These are phyloP conservation scores for Luidia sarsii DNA, from an alignment of 53 echinoderm and acorn worm genomes.

Conservation along the genomic window DNA sequence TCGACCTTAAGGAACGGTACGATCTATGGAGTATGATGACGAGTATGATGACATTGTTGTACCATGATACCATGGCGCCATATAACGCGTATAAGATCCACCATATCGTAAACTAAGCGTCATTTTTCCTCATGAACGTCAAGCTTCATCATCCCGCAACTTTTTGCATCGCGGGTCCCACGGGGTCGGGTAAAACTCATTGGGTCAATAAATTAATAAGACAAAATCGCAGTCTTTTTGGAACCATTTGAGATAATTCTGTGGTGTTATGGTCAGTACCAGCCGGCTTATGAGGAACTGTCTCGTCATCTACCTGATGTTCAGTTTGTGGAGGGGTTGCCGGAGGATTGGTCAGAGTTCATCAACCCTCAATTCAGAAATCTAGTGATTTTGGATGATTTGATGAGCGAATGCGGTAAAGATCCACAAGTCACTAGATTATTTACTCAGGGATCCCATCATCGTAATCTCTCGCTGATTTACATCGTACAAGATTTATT, in stretches of 20 bases:
- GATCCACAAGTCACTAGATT: constrained; percentile 49
- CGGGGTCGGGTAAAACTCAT: constrained; percentile 47
- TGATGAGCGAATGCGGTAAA: constrained; percentile 55
- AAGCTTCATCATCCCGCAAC: constrained; percentile 43
- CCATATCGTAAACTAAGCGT: too few species aligned
- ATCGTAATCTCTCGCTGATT: constrained; percentile 50
- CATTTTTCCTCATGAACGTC: not conserved
- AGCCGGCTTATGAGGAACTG: constrained; percentile 40
- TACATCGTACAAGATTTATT: constrained; percentile 67
- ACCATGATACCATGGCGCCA: too few species aligned
- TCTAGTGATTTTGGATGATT: constrained; percentile 57
- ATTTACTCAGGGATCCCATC: constrained; percentile 63
- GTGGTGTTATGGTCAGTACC: constrained; percentile 70
- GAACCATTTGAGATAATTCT: constrained; percentile 49
- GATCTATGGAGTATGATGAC: too few species aligned
- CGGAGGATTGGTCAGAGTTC: constrained; percentile 35
- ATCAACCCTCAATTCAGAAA: constrained; percentile 52
- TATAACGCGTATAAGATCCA: too few species aligned
- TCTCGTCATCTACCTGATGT: constrained; percentile 43
- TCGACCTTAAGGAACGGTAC: too few species aligned
- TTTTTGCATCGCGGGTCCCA: constrained; percentile 48
- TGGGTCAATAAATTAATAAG: constrained; percentile 51
- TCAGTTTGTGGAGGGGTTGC: constrained; percentile 63
- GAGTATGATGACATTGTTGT: too few species aligned
- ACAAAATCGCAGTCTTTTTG: constrained; percentile 27